These are phyloP conservation scores for Borostomias antarcticus DNA, from an alignment of 2,797 vertebrate genomes.

Conservation along the genomic window DNA sequence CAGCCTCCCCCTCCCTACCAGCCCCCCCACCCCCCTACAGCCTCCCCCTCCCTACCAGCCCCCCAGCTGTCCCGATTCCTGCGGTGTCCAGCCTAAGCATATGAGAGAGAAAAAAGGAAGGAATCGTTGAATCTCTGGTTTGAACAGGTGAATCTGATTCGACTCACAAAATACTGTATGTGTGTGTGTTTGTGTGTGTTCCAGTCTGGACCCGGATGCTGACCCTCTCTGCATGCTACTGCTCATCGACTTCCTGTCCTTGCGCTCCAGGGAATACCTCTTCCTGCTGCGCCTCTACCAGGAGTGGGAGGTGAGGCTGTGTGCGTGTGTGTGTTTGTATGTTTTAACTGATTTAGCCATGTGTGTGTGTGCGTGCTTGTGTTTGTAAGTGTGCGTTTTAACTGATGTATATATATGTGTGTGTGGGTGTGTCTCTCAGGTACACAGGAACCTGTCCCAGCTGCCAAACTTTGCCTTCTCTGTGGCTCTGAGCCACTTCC, in stretches of 20 bases:
- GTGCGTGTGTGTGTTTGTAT: background rate
- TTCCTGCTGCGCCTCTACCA: conserved; percentile 86
- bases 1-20: too few species aligned
- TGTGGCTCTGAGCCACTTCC: conserved; percentile 86
- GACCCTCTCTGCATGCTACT: conserved; percentile 95
- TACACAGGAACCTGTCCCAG: conserved; percentile 92
- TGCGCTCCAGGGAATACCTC: conserved; percentile 87
- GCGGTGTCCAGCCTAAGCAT: too few species aligned
- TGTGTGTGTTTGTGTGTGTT: background rate
- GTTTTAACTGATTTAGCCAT: background rate
- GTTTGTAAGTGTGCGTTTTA: background rate
- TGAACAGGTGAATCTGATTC: too few species aligned
- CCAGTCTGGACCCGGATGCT: conserved; percentile 90
- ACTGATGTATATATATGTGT: background rate
- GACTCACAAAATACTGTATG: too few species aligned
- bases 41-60: too few species aligned
- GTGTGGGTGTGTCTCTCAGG: conserved; percentile 64
- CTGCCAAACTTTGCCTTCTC: conserved; percentile 97
- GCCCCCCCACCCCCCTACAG: too few species aligned
- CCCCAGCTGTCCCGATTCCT: too few species aligned
- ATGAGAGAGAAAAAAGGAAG: too few species aligned
- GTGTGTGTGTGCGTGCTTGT: background rate
- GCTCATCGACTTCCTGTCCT: conserved; percentile 87
- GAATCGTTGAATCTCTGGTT: too few species aligned
- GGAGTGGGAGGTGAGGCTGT: conserved; percentile 92